A percentile compares a stretch with the other conserved stretches of the same genome.
phyloP scores from a whole-genome alignment of 1,140 invertebrate species.

The Trichonephila clavipes region DNA sequence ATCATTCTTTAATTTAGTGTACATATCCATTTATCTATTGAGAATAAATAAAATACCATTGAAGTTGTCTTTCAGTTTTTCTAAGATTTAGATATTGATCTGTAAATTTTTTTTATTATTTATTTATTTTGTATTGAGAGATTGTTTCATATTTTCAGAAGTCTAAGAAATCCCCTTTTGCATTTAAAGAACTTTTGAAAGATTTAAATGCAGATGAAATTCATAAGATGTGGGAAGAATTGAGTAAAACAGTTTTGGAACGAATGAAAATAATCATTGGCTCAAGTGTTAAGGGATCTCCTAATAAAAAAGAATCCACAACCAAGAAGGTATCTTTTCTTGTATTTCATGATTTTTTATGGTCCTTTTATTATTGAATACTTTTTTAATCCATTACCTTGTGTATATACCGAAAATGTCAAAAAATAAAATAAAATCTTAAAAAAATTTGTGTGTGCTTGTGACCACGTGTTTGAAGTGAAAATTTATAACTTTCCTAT shows the following conservation, averaged over 20 bases:
- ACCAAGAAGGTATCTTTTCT: conserved; percentile 13
- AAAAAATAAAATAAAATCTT: no score
- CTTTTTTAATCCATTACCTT: no score
- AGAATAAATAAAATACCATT: neutral
- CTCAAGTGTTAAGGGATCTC: neutral
- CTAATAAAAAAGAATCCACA: neutral
- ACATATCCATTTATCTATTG: no score
- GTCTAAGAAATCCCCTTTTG: neutral
- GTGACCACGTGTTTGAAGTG: no score
- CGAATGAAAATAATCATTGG: neutral
- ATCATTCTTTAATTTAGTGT: neutral
- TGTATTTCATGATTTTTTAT: neutral
- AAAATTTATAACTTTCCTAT: neutral
- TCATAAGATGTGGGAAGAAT: neutral
- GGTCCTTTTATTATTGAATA: no score
- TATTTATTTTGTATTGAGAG: neutral
- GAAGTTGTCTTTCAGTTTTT: neutral
- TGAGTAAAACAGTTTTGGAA: neutral
- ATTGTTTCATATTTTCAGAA: neutral
- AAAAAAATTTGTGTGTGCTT: no score
- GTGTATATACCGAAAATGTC: no score
- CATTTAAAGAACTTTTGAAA: conserved; percentile 12
- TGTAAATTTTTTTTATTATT: neutral
- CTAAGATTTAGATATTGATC: neutral
- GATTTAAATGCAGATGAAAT: neutral